phyloP scores from a whole-genome alignment of 2,113 vertebrate genomes.

The Melanerpes aurifrons region DNA sequence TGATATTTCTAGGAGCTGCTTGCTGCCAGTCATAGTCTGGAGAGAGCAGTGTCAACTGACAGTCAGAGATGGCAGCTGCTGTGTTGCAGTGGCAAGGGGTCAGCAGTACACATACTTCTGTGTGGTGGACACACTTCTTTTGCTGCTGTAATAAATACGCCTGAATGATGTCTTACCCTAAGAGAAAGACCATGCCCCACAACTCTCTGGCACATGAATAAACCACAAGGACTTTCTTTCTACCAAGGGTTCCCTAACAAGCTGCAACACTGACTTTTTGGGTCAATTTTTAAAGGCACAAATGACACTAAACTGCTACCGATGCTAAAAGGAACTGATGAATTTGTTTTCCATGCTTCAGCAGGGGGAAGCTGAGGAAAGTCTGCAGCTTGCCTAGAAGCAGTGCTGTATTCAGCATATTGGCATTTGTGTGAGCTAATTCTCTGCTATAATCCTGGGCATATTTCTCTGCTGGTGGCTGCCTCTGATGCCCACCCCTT shows the following conservation, averaged over 20 bases:
- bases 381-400: not conserved
- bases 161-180: not conserved
- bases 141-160: not conserved
- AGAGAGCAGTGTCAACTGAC: not conserved
- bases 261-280: not conserved
- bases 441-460: not conserved
- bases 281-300: not conserved
- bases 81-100: not conserved
- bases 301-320: not conserved
- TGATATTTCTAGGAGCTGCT: not conserved
- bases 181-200: not conserved
- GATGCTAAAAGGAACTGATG: not conserved
- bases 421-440: not conserved
- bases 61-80: not conserved
- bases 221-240: not conserved
- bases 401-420: accelerated
- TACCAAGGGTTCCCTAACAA: not conserved
- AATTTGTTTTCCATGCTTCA: not conserved
- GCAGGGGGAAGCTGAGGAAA: not conserved
- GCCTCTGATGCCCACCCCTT: not conserved
- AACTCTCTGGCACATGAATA: not conserved
- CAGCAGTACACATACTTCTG: not conserved
- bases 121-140: not conserved
- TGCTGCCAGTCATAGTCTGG: not conserved
- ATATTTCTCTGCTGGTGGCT: not conserved